Evolutionary conservation across 2,888 invertebrate genomes (phyloP).

Genomic region (Ophonus ardosiacus): DNA sequence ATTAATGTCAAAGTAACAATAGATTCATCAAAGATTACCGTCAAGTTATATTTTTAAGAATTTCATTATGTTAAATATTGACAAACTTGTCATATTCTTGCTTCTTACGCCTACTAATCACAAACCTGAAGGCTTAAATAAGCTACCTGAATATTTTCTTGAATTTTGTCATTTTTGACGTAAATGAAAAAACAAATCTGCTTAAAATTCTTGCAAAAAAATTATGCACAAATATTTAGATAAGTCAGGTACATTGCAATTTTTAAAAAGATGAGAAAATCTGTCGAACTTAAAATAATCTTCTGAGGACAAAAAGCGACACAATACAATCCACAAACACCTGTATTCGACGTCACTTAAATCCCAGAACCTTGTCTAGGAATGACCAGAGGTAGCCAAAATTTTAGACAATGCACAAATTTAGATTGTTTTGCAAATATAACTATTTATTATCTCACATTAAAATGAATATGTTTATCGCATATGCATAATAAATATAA

Average conservation of each 20-base stretch:
- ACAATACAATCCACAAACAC: slow-evolving; percentile 45
- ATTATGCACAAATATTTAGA: slow-evolving; percentile 39
- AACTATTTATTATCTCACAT: too few species aligned
- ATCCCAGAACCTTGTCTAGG: slow-evolving; percentile 19
- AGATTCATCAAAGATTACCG: background rate
- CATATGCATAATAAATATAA: too few species aligned
- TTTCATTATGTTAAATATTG: background rate
- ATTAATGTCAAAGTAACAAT: background rate
- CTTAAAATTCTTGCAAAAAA: slow-evolving; percentile 24
- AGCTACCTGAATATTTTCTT: slow-evolving; percentile 33
- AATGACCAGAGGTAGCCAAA: background rate
- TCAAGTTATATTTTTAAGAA: background rate
- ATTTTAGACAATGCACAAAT: background rate
- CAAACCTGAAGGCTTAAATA: background rate
- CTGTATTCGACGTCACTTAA: slow-evolving; percentile 33
- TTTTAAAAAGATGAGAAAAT: slow-evolving; percentile 25
- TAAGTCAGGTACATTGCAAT: slow-evolving; percentile 15
- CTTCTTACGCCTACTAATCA: slow-evolving; percentile 24
- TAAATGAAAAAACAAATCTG: slow-evolving; percentile 37
- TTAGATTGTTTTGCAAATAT: too few species aligned
- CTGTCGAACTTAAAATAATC: slow-evolving; percentile 42
- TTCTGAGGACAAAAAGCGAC: slow-evolving; percentile 18
- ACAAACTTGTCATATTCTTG: background rate
- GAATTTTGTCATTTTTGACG: slow-evolving; percentile 24
- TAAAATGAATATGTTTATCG: too few species aligned